Evolutionary conservation across 2,113 vertebrate genomes (phyloP), one percentile per base, ranked within the genome.

Genomic region (Natator depressus): DNA sequence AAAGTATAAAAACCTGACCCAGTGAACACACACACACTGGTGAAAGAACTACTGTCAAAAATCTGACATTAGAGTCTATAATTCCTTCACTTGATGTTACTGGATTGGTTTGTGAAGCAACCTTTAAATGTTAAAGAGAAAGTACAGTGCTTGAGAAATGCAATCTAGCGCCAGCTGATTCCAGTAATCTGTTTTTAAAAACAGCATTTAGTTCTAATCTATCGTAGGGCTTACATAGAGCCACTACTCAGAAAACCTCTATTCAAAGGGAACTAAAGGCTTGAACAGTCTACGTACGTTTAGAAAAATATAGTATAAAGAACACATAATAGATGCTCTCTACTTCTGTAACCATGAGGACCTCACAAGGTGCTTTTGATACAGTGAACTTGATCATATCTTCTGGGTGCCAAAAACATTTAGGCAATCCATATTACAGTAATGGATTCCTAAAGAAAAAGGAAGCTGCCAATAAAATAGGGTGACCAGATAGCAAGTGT

Each of bases 71-170:
- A 93, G 16, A 75, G 50, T 53, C 89, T 78, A 47, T 85, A 0
- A 72, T 91, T 92, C 85, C 59, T 69, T 89, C 91, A 86, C 91
- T 80, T 85, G 10, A 24, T 72, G 22, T 78, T 94, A 78, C 78
- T 86, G 82, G 27, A 90, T 84, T 96, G n/a, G 89, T 86, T 79
- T 91, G 59, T 80, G 93, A 94, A 93, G 91, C 84, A n/a, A 91
- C 95, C 88, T 97, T 96, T 96, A 96, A 93, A 94, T 38, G 80
- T 87, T 95, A 92, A 69, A 83, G 46, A 87, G 35, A 92, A 72
- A 55, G 3, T 22, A 24, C 5, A 88, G n/a, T 75, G 42, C 69
- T 82, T 47, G 82, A 94, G 53, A 96, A 94, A 93, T 72, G 38
- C 4, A 24, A 84, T 90, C 55, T 19, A 84, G 31, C 69, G 49